Evolutionary conservation across 1,140 invertebrate genomes (phyloP).

Genomic region (Ceratosolen fusciceps): DNA sequence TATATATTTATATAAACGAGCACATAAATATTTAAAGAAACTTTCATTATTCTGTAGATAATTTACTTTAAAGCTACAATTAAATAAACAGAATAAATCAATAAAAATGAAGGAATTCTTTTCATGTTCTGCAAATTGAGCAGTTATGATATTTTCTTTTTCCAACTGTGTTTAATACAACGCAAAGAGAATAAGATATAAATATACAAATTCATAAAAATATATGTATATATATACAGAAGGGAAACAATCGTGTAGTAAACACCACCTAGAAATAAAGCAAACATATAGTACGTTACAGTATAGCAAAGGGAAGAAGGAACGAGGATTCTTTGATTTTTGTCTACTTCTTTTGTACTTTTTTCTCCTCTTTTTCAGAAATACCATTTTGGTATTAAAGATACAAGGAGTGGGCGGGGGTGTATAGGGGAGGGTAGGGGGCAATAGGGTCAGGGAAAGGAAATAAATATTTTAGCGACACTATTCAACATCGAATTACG

Average conservation of each 20-base stretch:
- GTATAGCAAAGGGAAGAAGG: slow-evolving; percentile 11
- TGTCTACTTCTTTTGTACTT: too few relatives aligned
- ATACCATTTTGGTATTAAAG: not conserved
- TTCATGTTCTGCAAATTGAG: not conserved
- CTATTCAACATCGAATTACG: slow-evolving; percentile 6
- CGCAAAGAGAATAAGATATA: slow-evolving; percentile 28
- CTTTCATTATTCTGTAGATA: too few relatives aligned
- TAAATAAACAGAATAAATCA: too few relatives aligned
- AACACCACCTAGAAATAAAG: slow-evolving; percentile 60
- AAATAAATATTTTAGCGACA: slow-evolving; percentile 11
- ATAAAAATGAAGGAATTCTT: too few relatives aligned
- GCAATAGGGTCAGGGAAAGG: slow-evolving; percentile 14
- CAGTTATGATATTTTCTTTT: slow-evolving; percentile 18
- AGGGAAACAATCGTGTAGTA: slow-evolving; percentile 52
- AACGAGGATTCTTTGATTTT: not conserved
- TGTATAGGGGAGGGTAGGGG: too few relatives aligned
- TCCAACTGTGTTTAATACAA: slow-evolving; percentile 29
- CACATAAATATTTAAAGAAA: too few relatives aligned
- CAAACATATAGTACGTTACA: slow-evolving; percentile 45
- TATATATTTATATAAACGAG: too few relatives aligned
- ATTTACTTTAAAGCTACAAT: too few relatives aligned
- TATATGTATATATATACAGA: too few relatives aligned
- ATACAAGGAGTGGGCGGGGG: too few relatives aligned
- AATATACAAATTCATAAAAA: slow-evolving; percentile 26
- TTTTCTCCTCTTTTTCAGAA: too few relatives aligned